phyloP scores from a whole-genome alignment of 2,113 vertebrate genomes.

The Corythornis vintsioides region DNA sequence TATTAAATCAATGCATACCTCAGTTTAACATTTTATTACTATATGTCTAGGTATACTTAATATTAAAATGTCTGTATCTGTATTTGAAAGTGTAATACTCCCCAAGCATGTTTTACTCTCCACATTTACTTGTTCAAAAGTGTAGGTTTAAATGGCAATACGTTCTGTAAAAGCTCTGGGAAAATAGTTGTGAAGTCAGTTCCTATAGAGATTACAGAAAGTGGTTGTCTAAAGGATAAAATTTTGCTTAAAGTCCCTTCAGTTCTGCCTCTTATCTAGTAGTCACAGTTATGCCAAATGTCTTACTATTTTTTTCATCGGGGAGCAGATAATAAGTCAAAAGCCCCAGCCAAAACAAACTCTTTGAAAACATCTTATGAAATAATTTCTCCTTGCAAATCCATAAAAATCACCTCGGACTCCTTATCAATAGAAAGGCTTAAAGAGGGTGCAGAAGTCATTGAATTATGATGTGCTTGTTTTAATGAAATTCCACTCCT shows the following conservation, averaged over 20 bases:
- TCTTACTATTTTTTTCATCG: slow-evolving; percentile 82
- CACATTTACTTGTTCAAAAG: not conserved
- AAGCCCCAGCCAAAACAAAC: slow-evolving; percentile 69
- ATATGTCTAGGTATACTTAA: not conserved
- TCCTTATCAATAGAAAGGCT: slow-evolving; percentile 82
- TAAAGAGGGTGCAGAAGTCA: slow-evolving; percentile 78
- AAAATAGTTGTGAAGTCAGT: not conserved
- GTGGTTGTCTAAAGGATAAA: not conserved
- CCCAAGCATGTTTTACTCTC: not conserved
- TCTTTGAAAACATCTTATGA: slow-evolving; percentile 77
- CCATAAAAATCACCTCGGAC: slow-evolving; percentile 76
- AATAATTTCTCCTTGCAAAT: slow-evolving; percentile 84
- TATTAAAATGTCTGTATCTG: not conserved
- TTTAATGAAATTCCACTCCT: slow-evolving; percentile 89
- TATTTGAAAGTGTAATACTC: not conserved
- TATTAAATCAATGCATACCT: not conserved
- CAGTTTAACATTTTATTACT: not conserved
- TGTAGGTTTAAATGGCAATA: not conserved
- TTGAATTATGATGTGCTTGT: slow-evolving; percentile 87
- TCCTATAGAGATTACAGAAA: slow-evolving; percentile 18
- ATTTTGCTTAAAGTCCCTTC: slow-evolving; percentile 47
- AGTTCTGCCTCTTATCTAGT: slow-evolving; percentile 70
- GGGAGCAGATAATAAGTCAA: slow-evolving; percentile 77
- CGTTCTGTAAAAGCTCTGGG: slow-evolving; percentile 22
- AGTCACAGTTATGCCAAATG: slow-evolving; percentile 81